Evolutionary conservation across 1,140 invertebrate species (phyloP).

Genomic region (Pectinophora gossypiella): DNA sequence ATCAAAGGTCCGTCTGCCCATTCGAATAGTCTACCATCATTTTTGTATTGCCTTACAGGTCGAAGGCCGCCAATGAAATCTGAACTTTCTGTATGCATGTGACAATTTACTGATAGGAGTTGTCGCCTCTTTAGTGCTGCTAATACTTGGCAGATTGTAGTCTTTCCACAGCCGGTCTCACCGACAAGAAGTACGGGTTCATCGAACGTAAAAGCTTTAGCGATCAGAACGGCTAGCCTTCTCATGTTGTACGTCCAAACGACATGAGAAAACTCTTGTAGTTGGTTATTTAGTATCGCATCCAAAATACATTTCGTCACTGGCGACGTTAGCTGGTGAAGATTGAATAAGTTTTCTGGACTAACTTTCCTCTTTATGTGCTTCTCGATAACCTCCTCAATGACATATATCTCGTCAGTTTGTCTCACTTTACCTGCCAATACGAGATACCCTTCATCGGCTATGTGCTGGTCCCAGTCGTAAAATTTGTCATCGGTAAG

Average conservation of each 20-base stretch:
- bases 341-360: constrained; percentile 85
- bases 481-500: constrained; percentile 80
- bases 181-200: constrained; percentile 98
- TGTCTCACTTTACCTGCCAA: constrained; percentile 95
- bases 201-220: constrained; percentile 91
- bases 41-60: constrained; percentile 85
- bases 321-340: constrained; percentile 83
- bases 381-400: constrained; percentile 88
- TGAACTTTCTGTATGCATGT: constrained; percentile 98
- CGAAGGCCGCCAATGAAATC: constrained; percentile 98
- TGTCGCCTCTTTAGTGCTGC: constrained; percentile 80
- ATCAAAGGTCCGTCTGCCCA: constrained; percentile 99
- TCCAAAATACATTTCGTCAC: constrained; percentile 86
- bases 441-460: constrained; percentile 97
- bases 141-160: constrained; percentile 95
- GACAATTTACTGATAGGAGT: constrained; percentile 94
- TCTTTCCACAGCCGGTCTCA: constrained; percentile 99
- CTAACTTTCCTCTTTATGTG: constrained; percentile 88
- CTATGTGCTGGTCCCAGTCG: constrained; percentile 98
- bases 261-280: constrained; percentile 84
- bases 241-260: constrained; percentile 97
- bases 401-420: constrained; percentile 84
- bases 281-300: constrained; percentile 76
- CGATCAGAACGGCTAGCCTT: constrained; percentile 92
- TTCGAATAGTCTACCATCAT: constrained; percentile 88